phyloP scores from a whole-genome alignment of 92 coral and sea anemone species.

The Metridium senile region DNA sequence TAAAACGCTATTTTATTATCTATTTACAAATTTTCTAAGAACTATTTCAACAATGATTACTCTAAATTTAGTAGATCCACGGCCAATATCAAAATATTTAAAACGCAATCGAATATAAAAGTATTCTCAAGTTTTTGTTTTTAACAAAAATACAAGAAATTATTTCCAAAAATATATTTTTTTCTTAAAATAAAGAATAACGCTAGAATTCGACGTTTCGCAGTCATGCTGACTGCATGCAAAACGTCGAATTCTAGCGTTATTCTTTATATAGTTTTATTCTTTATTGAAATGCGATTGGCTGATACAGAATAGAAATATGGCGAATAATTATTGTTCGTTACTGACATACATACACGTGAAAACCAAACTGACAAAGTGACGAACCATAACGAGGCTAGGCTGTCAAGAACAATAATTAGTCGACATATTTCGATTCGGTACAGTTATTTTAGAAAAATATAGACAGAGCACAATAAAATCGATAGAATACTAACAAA shows the following conservation, averaged over 20 bases:
- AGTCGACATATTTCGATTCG: neutral
- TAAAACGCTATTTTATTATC: neutral
- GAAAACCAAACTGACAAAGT: too few relatives aligned
- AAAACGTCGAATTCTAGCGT: too few relatives aligned
- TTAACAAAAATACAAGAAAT: neutral
- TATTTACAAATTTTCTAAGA: constrained; percentile 13
- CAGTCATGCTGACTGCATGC: too few relatives aligned
- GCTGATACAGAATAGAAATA: too few relatives aligned
- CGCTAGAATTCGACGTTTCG: too few relatives aligned
- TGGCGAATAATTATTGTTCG: too few relatives aligned
- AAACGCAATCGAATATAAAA: neutral
- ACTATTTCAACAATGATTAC: constrained; percentile 1
- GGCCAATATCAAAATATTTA: neutral
- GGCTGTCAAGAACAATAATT: neutral
- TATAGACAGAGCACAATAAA: too few relatives aligned
- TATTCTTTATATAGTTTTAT: too few relatives aligned
- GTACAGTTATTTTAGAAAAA: neutral
- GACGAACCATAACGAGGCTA: neutral
- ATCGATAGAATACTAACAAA: too few relatives aligned
- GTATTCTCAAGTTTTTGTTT: neutral
- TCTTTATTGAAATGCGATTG: too few relatives aligned
- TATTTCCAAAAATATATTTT: neutral
- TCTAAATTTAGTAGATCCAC: neutral
- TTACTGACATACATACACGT: too few relatives aligned
- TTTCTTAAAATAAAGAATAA: too few relatives aligned